Evolutionary conservation across 2,888 invertebrate species (phyloP).

Genomic region (Drosophila macrospina): DNA sequence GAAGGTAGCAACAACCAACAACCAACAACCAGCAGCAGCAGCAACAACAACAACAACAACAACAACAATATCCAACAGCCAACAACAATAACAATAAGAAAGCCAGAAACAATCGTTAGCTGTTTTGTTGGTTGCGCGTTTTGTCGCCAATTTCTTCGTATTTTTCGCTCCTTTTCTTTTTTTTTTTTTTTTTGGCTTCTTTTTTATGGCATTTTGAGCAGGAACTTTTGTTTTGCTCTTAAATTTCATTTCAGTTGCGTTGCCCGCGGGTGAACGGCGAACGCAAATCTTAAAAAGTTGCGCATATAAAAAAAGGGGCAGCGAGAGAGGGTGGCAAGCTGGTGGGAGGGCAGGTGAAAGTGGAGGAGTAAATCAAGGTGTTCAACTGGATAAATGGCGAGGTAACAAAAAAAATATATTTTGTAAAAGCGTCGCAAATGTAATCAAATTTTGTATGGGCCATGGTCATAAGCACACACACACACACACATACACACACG

Average conservation of each 20-base stretch:
- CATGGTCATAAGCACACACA: slow-evolving; percentile 33
- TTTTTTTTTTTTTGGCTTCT: neutral
- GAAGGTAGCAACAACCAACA: slow-evolving; percentile 14
- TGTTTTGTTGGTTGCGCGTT: slow-evolving; percentile 24
- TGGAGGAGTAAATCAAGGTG: slow-evolving; percentile 47
- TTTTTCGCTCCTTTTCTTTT: slow-evolving; percentile 6
- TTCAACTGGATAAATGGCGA: slow-evolving; percentile 49
- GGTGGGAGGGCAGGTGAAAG: neutral
- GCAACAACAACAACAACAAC: slow-evolving; percentile 9
- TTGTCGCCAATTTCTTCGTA: slow-evolving; percentile 34
- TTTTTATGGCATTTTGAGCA: slow-evolving; percentile 45
- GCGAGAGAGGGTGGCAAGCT: neutral
- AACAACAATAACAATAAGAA: slow-evolving; percentile 11
- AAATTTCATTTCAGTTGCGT: slow-evolving; percentile 52
- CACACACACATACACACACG: neutral
- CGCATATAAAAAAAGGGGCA: slow-evolving; percentile 26
- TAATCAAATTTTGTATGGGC: slow-evolving; percentile 48
- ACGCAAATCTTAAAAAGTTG: slow-evolving; percentile 44
- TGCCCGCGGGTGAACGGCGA: slow-evolving; percentile 1
- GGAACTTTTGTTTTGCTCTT: slow-evolving; percentile 56
- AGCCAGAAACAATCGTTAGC: slow-evolving; percentile 32
- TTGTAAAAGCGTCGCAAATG: slow-evolving; percentile 45
- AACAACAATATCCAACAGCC: slow-evolving; percentile 8
- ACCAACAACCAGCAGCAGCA: slow-evolving; percentile 11
- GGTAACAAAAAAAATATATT: slow-evolving; percentile 37